Evolutionary conservation across 2,888 invertebrate species (phyloP).

Genomic region (Drosophila dives): DNA sequence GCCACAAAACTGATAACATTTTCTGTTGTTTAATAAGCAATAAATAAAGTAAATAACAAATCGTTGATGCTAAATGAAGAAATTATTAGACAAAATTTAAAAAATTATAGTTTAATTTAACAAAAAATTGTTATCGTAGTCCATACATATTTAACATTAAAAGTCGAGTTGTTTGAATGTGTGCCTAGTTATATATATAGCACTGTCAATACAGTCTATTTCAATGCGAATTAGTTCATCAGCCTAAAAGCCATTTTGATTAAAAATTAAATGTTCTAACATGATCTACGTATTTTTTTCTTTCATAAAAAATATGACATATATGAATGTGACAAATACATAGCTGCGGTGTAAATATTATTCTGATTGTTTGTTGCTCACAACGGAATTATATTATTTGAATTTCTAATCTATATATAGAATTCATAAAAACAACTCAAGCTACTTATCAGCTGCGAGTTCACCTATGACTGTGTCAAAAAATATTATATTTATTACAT

Average conservation of each 20-base stretch:
- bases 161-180: too few species aligned
- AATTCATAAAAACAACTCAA: background rate
- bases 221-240: background rate
- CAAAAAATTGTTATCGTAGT: background rate
- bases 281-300: background rate
- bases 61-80: background rate
- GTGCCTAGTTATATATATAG: background rate
- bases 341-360: background rate
- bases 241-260: background rate
- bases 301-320: background rate
- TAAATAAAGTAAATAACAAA: background rate
- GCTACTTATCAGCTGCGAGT: conserved; percentile 39
- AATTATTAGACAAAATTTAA: background rate
- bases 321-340: background rate
- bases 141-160: background rate
- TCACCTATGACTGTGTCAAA: conserved; percentile 49
- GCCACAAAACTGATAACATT: background rate
- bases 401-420: conserved; percentile 1
- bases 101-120: background rate
- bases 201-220: background rate
- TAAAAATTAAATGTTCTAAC: background rate
- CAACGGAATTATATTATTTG: background rate
- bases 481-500: conserved; percentile 2
- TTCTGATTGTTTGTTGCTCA: background rate
- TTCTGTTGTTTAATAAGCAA: background rate